A percentile compares a stretch with the other conserved stretches of the same genome.
Conservation (phyloP, 2,113 vertebrate genomes). For the Chaetops frenatus region DNA sequence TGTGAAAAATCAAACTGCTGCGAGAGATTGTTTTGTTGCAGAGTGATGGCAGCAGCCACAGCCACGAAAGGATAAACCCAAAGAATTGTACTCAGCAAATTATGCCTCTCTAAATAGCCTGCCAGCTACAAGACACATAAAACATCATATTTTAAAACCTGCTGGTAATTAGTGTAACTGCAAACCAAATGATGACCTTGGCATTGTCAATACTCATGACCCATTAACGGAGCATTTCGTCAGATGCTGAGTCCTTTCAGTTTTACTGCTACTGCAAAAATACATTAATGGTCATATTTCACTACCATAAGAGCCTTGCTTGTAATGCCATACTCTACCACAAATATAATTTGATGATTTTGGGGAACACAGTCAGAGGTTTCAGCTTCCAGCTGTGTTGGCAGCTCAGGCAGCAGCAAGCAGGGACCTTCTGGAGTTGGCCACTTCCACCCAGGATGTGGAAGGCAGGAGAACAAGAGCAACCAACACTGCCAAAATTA, state of each 20-base stretch:
- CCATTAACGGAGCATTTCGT: neutral
- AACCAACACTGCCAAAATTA: neutral
- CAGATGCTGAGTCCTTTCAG: neutral
- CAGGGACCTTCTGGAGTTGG: neutral
- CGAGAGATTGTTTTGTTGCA: neutral
- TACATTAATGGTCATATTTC: neutral
- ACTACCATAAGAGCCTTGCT: neutral
- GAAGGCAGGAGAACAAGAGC: neutral
- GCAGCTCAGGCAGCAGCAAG: neutral
- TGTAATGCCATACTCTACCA: neutral
- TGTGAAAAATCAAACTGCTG: neutral
- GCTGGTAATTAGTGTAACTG: neutral
- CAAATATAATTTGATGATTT: neutral
- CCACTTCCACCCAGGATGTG: neutral
- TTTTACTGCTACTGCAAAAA: neutral
- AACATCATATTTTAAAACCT: neutral
- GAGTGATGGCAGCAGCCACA: neutral
- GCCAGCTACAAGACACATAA: neutral
- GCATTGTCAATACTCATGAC: neutral
- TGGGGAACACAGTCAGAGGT: neutral
- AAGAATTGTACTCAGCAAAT: neutral
- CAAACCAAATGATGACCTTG: neutral
- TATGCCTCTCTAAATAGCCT: neutral
- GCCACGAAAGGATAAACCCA: neutral
- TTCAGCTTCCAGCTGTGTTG: neutral